Base-by-base conservation (phyloP, 2,797 vertebrate species). In the Choloepus didactylus region DNA sequence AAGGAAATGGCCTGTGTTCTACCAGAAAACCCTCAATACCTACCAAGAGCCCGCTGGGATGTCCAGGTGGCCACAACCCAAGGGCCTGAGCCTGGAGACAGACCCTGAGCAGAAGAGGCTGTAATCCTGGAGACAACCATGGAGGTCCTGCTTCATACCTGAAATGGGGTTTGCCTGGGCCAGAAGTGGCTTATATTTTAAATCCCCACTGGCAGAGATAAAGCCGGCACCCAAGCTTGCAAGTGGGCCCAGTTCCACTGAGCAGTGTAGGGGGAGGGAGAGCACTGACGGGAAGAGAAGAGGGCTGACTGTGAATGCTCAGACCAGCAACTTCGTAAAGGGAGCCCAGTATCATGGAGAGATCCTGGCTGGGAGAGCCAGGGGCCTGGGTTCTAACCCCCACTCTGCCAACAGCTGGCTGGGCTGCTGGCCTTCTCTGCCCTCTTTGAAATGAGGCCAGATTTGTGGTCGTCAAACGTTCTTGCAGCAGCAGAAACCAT, bases 371-470 rank as follows among this genome's bases (percentile, higher is more conserved):
- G 54, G 9, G 5, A n/a, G 6, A 79, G 19, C n/a, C 81, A 70
- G 27, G 41, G 51, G 15, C n/a, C 87, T 79, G 62, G 3, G 25
- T 56, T 94, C 69, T 66, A 80, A 60, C 80, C 56, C 25, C 6
- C 9, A 44, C 16, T 77, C 64, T 93, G 23, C 72, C 56, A 56
- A 89, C 19, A 82, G 16, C 4, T 35, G 46, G 76, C 51, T 59
- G 15, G n/a, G 54, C 4, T 81, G 38, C 67, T 25, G 41, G 60
- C 44, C 35, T 88, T 93, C 70, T 91, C 91, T 81, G 82, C 38
- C 38, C 46, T 94, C 88, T 96, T 80, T 46, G 29, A 94, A 91
- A 89, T 31, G 44, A 93, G 85, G 69, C 44, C 46, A 80, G 16
- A 75, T 86, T 38, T 38, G 19, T 38, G 23, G 59, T 46, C 66